These are phyloP conservation scores for Cheilosia impressa DNA, from an alignment of 2,888 invertebrate genomes.

Conservation along the genomic window DNA sequence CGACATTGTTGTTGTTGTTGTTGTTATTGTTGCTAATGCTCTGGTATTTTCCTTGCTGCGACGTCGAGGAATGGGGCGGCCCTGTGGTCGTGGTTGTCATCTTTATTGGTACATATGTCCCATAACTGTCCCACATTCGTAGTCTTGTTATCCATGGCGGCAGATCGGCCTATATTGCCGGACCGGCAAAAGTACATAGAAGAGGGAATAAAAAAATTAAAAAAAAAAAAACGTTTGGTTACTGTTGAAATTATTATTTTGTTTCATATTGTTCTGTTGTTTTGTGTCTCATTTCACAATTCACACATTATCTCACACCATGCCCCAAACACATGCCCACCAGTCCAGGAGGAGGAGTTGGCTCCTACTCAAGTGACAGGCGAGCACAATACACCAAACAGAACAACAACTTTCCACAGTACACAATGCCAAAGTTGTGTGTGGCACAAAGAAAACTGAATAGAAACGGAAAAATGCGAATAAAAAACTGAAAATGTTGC, in stretches of 20 bases:
- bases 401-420: constrained; percentile 65
- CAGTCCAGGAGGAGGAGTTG: constrained; percentile 43
- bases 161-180: constrained; percentile 81
- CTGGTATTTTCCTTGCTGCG: constrained; percentile 73
- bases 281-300: constrained; percentile 64
- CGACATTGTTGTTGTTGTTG: constrained; percentile 71
- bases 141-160: constrained; percentile 88
- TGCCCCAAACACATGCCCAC: constrained; percentile 15
- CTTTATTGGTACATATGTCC: constrained; percentile 84
- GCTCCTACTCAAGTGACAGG: constrained; percentile 66
- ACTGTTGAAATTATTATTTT: constrained; percentile 77
- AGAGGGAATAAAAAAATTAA: constrained; percentile 7
- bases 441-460: constrained; percentile 60
- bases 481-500: constrained; percentile 53
- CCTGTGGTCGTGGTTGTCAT: constrained; percentile 82
- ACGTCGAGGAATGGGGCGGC: constrained; percentile 79
- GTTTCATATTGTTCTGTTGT: constrained; percentile 75
- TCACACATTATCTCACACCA: constrained; percentile 64
- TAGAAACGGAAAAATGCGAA: constrained; percentile 49
- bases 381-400: constrained; percentile 65
- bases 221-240: constrained; percentile 62
- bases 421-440: constrained; percentile 65
- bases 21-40: constrained; percentile 44
- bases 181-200: constrained; percentile 51
- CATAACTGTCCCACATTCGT: constrained; percentile 90